These are phyloP conservation scores for Anoplophora glabripennis DNA, from an alignment of 1,140 invertebrate genomes.

Conservation along the genomic window DNA sequence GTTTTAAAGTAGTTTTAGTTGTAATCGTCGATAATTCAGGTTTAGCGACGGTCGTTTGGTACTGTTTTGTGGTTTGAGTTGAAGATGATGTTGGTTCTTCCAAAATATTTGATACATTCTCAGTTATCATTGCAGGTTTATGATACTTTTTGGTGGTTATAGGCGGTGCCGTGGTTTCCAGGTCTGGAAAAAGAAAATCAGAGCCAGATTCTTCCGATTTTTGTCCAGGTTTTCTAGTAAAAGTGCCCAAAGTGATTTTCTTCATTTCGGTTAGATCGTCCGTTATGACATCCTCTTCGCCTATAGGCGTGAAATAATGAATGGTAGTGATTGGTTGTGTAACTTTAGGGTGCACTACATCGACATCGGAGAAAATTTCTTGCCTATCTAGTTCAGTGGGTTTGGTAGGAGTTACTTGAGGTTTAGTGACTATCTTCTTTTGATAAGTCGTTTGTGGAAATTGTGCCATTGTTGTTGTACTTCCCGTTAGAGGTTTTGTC, in stretches of 20 bases:
- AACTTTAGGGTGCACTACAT: not conserved
- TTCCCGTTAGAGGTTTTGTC: slow-evolving; percentile 14
- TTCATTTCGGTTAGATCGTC: too few relatives aligned
- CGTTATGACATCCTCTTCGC: slow-evolving; percentile 1
- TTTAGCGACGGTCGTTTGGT: not conserved
- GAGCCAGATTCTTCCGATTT: not conserved
- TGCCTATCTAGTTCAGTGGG: not conserved
- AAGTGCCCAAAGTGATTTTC: too few relatives aligned
- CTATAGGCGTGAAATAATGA: slow-evolving; percentile 18
- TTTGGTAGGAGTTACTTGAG: not conserved
- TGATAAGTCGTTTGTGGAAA: not conserved
- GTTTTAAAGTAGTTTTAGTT: slow-evolving; percentile 6
- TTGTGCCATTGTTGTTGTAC: not conserved
- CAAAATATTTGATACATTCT: not conserved
- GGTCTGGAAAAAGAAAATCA: not conserved
- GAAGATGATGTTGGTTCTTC: not conserved
- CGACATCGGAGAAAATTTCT: not conserved
- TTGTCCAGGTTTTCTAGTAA: slow-evolving; percentile 2
- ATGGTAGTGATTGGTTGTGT: slow-evolving; percentile 9
- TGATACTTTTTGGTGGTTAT: slow-evolving; percentile 1
- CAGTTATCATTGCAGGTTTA: not conserved
- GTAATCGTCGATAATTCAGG: not conserved
- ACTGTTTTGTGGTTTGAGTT: slow-evolving; percentile 8
- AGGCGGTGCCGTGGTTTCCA: not conserved
- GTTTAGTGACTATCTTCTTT: not conserved